phyloP scores from a whole-genome alignment of 2,797 vertebrate species.

The Tragopan temminckii region DNA sequence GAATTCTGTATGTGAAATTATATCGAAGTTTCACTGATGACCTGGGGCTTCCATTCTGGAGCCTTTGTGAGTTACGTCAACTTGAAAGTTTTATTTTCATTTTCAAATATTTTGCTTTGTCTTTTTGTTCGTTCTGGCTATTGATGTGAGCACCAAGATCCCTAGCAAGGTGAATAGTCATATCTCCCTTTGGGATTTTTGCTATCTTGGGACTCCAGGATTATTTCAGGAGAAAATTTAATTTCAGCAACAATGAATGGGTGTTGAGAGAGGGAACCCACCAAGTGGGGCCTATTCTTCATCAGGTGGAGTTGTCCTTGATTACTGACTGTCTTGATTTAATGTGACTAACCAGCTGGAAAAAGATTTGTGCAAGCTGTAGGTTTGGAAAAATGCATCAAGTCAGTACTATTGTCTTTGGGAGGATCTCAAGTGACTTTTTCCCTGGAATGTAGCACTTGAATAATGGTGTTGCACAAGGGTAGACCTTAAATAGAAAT shows the following conservation, averaged over 20 bases:
- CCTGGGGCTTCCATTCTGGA: background rate
- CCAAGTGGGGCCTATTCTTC: fast-evolving
- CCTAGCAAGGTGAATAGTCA: background rate
- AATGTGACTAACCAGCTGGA: background rate
- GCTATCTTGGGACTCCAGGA: background rate
- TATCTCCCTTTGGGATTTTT: background rate
- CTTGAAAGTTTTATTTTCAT: background rate
- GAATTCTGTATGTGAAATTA: background rate
- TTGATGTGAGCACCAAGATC: background rate
- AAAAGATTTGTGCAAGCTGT: background rate
- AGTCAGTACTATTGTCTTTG: background rate
- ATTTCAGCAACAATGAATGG: background rate
- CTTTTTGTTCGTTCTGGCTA: background rate
- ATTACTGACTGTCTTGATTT: background rate
- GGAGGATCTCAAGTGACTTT: background rate
- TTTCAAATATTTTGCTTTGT: constrained; percentile 20
- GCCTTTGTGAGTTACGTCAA: background rate
- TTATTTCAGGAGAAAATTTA: constrained; percentile 20
- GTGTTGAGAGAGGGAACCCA: background rate
- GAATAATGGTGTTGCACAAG: background rate
- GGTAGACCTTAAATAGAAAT: background rate
- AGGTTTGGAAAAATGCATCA: background rate
- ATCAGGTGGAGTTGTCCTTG: background rate
- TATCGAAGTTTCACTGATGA: background rate
- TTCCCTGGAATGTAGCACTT: background rate